Evolutionary conservation across 2,797 vertebrate species (phyloP).

Genomic region (Pseudochromis fuscus): DNA sequence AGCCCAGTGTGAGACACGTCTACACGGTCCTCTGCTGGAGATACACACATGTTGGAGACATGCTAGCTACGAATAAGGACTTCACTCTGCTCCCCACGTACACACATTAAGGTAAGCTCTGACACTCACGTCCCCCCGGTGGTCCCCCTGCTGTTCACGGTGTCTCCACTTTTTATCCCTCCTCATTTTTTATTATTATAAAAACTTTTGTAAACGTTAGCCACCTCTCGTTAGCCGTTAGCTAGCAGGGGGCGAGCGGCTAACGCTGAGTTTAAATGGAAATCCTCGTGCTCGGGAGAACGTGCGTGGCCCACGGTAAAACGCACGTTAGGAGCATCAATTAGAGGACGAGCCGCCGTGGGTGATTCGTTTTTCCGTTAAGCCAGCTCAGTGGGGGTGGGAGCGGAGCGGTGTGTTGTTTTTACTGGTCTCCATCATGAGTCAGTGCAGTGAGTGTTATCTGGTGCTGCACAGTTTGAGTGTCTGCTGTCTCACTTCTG

Average conservation of each 20-base stretch:
- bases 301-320: background rate
- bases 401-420: background rate
- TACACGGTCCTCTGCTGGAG: slow-evolving; percentile 39
- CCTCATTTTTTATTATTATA: slow-evolving; percentile 37
- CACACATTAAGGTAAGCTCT: slow-evolving; percentile 60
- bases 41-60: slow-evolving; percentile 71
- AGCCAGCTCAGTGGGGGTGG: background rate
- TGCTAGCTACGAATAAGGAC: slow-evolving; percentile 52
- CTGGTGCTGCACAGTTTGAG: background rate
- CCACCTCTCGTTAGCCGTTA: slow-evolving; percentile 58
- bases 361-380: background rate
- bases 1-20: slow-evolving; percentile 68
- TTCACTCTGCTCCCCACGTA: slow-evolving; percentile 7
- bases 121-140: background rate
- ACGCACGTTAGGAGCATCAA: background rate
- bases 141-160: background rate
- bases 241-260: slow-evolving; percentile 46
- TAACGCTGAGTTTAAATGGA: slow-evolving; percentile 56
- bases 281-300: slow-evolving; percentile 11
- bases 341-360: background rate
- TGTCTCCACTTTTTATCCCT: background rate
- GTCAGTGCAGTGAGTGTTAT: background rate
- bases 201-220: slow-evolving; percentile 43
- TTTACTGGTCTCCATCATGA: slow-evolving; percentile 14
- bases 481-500: background rate